phyloP scores from a whole-genome alignment of 2,888 invertebrate species.

The Pandemis heparana region DNA sequence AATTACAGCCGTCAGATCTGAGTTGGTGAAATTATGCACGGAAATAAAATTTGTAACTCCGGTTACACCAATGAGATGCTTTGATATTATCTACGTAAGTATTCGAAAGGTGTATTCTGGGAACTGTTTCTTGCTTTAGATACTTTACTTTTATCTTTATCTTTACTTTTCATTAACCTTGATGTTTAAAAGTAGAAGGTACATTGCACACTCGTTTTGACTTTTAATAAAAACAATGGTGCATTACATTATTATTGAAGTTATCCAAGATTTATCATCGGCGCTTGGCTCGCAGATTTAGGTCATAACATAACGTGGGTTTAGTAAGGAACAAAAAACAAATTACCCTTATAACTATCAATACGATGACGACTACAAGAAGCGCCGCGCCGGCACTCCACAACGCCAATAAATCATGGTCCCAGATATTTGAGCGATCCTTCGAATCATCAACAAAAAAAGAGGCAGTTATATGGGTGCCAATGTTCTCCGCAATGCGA shows the following conservation, averaged over 20 bases:
- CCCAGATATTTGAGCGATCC: constrained; percentile 59
- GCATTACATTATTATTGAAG: no score
- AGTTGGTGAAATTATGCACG: no score
- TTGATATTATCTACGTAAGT: not conserved
- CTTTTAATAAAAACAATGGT: no score
- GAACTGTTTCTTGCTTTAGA: not conserved
- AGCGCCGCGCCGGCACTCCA: constrained; percentile 62
- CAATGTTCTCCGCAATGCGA: constrained; percentile 86
- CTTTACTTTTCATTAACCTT: no score
- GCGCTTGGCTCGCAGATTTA: not conserved
- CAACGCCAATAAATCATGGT: constrained; percentile 63
- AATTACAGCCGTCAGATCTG: not conserved
- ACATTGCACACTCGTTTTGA: no score
- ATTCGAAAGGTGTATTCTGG: not conserved
- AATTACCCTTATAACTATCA: constrained; percentile 69
- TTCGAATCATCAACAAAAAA: constrained; percentile 70
- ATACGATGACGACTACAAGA: constrained; percentile 59
- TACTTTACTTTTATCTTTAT: not conserved
- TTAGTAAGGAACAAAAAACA: not conserved
- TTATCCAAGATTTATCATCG: no score
- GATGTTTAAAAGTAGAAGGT: no score
- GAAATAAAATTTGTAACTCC: not conserved
- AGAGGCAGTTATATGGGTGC: constrained; percentile 70
- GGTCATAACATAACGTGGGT: not conserved
- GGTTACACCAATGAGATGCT: not conserved